Conservation (phyloP, 1,140 invertebrate genomes). For the Rhizoglyphus robini region DNA sequence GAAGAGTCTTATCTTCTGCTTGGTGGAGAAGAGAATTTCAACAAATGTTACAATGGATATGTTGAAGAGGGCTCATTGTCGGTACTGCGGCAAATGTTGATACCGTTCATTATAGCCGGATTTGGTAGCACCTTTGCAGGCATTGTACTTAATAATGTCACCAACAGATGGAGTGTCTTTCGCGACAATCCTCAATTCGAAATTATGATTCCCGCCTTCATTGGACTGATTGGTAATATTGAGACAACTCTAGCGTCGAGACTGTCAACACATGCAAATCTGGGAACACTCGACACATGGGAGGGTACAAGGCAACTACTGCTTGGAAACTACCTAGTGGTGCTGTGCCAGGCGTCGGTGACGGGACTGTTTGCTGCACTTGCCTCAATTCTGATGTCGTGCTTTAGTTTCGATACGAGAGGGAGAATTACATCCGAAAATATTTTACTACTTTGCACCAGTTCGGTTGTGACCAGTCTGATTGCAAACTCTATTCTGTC, state of each 20-base stretch:
- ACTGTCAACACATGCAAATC: conserved; percentile 69
- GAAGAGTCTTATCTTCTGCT: too few species aligned
- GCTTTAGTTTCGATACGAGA: conserved; percentile 57
- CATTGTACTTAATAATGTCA: conserved; percentile 38
- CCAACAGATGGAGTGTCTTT: conserved; percentile 64
- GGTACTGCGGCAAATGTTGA: conserved; percentile 35
- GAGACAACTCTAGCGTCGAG: conserved; percentile 94
- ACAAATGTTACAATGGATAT: too few species aligned
- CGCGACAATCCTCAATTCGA: conserved; percentile 70
- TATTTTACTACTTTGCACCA: conserved; percentile 62
- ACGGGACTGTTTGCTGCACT: conserved; percentile 78
- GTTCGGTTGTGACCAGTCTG: conserved; percentile 73
- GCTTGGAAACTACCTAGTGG: conserved; percentile 67
- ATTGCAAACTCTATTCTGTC: conserved; percentile 48
- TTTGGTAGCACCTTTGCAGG: conserved; percentile 41
- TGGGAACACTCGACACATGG: conserved; percentile 58
- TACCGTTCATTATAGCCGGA: conserved; percentile 42
- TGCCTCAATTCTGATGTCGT: conserved; percentile 68
- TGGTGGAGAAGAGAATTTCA: too few species aligned
- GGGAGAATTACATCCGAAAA: conserved; percentile 42
- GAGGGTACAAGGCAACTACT: conserved; percentile 57
- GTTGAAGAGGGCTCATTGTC: too few species aligned
- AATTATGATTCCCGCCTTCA: conserved; percentile 77
- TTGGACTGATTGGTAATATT: conserved; percentile 88
- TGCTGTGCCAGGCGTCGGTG: conserved; percentile 64